phyloP scores from a whole-genome alignment of 1,140 invertebrate species.

The Aphidius gifuensis region DNA sequence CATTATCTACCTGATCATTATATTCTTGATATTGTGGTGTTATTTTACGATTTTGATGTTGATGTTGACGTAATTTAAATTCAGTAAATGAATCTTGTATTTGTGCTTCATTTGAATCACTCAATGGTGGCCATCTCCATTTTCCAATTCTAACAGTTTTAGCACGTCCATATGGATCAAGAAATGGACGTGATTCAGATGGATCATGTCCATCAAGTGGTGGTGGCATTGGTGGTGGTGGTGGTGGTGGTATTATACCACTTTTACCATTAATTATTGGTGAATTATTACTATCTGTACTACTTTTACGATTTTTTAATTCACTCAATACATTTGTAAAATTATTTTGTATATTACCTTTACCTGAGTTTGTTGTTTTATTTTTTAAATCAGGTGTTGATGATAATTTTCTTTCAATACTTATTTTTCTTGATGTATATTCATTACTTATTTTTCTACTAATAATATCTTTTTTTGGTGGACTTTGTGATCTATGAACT shows the following conservation, averaged over 20 bases:
- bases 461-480: slow-evolving; percentile 43
- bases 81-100: slow-evolving; percentile 76
- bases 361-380: slow-evolving; percentile 41
- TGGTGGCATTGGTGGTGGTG: slow-evolving; percentile 82
- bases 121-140: slow-evolving; percentile 93
- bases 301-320: slow-evolving; percentile 61
- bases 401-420: slow-evolving; percentile 36
- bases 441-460: slow-evolving; percentile 41
- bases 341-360: slow-evolving; percentile 53
- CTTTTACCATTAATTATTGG: slow-evolving; percentile 55
- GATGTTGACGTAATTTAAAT: slow-evolving; percentile 81
- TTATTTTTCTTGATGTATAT: slow-evolving; percentile 45
- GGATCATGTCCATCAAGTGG: slow-evolving; percentile 75
- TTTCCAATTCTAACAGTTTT: slow-evolving; percentile 95
- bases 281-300: slow-evolving; percentile 57
- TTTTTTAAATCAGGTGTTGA: slow-evolving; percentile 28
- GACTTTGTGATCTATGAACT: slow-evolving; percentile 54
- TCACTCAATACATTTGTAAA: slow-evolving; percentile 60
- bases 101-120: slow-evolving; percentile 64
- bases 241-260: slow-evolving; percentile 76
- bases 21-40: slow-evolving; percentile 64
- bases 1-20: slow-evolving; percentile 42
- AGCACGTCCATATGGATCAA: slow-evolving; percentile 87
- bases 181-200: slow-evolving; percentile 74
- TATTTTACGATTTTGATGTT: slow-evolving; percentile 65